Percentiles rank a stretch among this genome's conserved stretches.
Conservation (phyloP, 1,140 invertebrate species). For the Maniola jurtina region DNA sequence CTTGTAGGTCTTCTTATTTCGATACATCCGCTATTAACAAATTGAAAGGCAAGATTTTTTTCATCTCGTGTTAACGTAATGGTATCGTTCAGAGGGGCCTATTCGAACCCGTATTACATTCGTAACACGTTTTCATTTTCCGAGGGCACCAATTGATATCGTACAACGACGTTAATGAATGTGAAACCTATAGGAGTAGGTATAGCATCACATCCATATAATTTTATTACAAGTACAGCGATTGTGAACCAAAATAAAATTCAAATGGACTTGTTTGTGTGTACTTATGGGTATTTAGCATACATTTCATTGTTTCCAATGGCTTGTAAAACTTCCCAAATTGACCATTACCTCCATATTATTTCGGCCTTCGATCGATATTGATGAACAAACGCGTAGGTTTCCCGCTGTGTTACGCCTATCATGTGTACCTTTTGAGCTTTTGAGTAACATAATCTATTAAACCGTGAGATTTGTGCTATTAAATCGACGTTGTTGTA, state of each 20-base stretch:
- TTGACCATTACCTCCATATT: conserved; percentile 11
- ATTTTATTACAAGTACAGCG: conserved; percentile 35
- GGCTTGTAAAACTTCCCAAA: conserved; percentile 23
- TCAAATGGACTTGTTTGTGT: conserved; percentile 15
- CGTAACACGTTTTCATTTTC: conserved; percentile 36
- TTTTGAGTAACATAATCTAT: conserved; percentile 23
- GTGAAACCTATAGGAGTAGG: conserved; percentile 17
- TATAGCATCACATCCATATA: conserved; percentile 19
- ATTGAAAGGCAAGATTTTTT: conserved; percentile 22
- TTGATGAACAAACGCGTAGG: conserved; percentile 23
- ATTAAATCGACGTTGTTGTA: conserved; percentile 14
- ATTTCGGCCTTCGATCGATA: conserved; percentile 21
- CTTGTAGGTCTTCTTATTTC: not conserved
- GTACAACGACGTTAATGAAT: conserved; percentile 32
- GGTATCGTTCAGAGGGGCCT: conserved; percentile 24
- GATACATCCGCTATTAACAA: conserved; percentile 6
- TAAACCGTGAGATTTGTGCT: conserved; percentile 15
- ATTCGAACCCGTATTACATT: conserved; percentile 29
- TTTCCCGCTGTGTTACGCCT: conserved; percentile 19
- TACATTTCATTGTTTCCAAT: conserved; percentile 25
- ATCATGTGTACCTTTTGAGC: conserved; percentile 19
- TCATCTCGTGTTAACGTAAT: conserved; percentile 27
- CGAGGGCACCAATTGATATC: conserved; percentile 31
- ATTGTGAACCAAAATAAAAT: conserved; percentile 17
- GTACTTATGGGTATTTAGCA: conserved; percentile 15